Evolutionary conservation across 2,888 invertebrate genomes (phyloP), one percentile per base, ranked within the genome.

Genomic region (Mystacides longicornis): DNA sequence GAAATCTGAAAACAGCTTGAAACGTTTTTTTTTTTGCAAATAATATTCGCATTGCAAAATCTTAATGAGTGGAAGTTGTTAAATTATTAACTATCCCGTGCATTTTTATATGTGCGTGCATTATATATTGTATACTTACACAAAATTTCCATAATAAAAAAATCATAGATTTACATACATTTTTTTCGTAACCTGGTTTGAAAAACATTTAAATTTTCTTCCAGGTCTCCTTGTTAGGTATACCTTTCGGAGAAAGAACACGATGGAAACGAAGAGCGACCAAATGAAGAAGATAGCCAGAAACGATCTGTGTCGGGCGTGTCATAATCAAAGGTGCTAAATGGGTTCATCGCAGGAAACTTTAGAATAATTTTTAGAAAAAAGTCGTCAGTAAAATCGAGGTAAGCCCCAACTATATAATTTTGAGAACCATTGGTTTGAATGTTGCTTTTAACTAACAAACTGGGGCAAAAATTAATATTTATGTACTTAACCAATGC

Each of bases 191-290:
- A 14, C 37, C 37, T 56, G 57, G 57, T 49, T 21, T 57, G 53
- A 51, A 57, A 57, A 37, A 14, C 37, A 7, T 3, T 75, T 69
- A 71, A 72, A 45, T 76, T 75, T 72, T 74, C 75, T 77, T 77
- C 72, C 77, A 77, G 77, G 77, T 77, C 77, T 77, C 69, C 77
- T 77, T 75, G 77, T 77, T 77, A 77, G 77, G 77, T 77, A 77
- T 76, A 77, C 77, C 73, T 77, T 77, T 73, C 77, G 77, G 70
- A 77, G 77, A 77, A 77, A 77, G 60, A 56, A 55, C 57, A 60
- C 53, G 48, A 58, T 54, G 51, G 60, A 58, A 73, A 75, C 77
- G 72, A 57, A 55, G 53, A 73, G 75, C 69, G 76, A 75, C 69
- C 72, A 76, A 71, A 75, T 74, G 71, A 71, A 70, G 72, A 54